Evolutionary conservation across 2,113 vertebrate genomes (phyloP).

Genomic region (Cebidichthys violaceus): DNA sequence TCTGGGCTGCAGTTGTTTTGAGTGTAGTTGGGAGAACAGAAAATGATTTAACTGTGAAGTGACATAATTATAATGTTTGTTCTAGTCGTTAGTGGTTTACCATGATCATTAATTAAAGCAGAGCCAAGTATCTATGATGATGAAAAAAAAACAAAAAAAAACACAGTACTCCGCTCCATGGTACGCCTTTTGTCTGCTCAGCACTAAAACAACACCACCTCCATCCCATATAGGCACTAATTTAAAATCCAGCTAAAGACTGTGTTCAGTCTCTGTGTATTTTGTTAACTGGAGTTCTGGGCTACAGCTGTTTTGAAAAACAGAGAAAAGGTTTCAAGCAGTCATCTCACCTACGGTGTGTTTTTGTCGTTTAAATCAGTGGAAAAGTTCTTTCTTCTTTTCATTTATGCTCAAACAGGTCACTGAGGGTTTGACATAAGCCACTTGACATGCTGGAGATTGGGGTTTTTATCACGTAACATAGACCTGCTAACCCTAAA

Average conservation of each 20-base stretch:
- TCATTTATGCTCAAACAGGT: conserved; percentile 11
- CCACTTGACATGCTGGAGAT: background rate
- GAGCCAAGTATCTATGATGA: conserved; percentile 51
- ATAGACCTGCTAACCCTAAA: no score
- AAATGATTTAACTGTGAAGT: conserved; percentile 62
- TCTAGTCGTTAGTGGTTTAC: conserved; percentile 62
- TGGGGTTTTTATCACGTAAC: no score
- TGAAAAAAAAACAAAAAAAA: conserved; percentile 26
- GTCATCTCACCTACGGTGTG: background rate
- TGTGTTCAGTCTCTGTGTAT: conserved; percentile 17
- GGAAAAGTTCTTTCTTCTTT: background rate
- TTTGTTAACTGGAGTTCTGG: conserved; percentile 19
- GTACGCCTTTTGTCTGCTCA: conserved; percentile 47
- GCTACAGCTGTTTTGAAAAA: conserved; percentile 8
- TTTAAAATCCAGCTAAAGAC: conserved; percentile 43
- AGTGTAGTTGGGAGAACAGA: conserved; percentile 33
- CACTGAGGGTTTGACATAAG: background rate
- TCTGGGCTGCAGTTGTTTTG: conserved; percentile 57
- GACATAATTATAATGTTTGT: conserved; percentile 65
- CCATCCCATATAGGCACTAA: conserved; percentile 6
- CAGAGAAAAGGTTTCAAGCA: background rate
- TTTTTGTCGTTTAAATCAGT: background rate
- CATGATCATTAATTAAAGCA: conserved; percentile 62
- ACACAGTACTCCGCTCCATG: conserved; percentile 29
- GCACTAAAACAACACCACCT: conserved; percentile 47